These are phyloP conservation scores for Micropoecilia bifurca DNA, from an alignment of 2,797 vertebrate species.

Conservation along the genomic window DNA sequence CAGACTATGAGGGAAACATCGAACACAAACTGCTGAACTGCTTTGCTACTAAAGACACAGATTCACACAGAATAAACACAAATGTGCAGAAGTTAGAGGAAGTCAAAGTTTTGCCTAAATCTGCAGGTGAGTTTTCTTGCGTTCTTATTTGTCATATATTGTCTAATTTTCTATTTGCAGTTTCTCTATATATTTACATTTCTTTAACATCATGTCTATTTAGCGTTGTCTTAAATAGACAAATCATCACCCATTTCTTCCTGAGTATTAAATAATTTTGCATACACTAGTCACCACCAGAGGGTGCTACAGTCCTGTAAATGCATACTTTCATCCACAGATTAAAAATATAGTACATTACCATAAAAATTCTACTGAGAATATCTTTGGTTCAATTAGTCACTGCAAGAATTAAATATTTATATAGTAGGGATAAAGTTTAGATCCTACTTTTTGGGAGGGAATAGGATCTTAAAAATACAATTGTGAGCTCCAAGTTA, in stretches of 20 bases:
- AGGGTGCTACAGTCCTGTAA: constrained; percentile 8
- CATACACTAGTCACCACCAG: constrained; percentile 37
- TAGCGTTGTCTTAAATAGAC: neutral
- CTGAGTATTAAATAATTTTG: constrained; percentile 3
- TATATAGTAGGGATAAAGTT: neutral
- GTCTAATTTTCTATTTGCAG: neutral
- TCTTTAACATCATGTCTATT: neutral
- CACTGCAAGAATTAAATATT: neutral
- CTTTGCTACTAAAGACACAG: constrained; percentile 9
- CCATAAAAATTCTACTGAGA: neutral
- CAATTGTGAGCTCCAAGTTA: neutral
- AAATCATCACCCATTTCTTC: neutral
- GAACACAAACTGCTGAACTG: neutral
- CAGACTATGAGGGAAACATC: accelerated
- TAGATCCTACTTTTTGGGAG: neutral
- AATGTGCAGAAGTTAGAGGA: constrained; percentile 2
- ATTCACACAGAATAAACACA: constrained; percentile 2
- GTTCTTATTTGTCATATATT: neutral
- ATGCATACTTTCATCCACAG: accelerated
- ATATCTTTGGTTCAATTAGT: neutral
- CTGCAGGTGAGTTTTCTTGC: constrained; percentile 28
- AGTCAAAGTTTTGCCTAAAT: constrained; percentile 2
- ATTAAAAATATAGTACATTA: neutral
- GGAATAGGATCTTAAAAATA: neutral
- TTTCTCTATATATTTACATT: neutral